These are phyloP conservation scores for Carettochelys insculpta DNA, from an alignment of 2,113 vertebrate genomes.

Conservation along the genomic window DNA sequence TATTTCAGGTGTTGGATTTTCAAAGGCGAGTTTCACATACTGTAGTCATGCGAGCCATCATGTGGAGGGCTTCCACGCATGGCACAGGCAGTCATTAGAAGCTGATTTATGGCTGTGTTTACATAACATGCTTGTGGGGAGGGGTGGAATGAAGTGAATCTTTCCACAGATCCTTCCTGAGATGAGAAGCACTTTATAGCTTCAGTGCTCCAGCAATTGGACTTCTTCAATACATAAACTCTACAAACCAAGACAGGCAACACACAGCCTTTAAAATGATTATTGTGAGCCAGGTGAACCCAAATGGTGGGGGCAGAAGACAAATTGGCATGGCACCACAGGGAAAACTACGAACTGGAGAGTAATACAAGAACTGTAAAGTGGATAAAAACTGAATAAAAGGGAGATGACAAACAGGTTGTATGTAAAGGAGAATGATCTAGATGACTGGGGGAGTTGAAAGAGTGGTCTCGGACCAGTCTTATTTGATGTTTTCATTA, in stretches of 20 bases:
- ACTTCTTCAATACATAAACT: not conserved
- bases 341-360: no score
- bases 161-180: constrained; percentile 43
- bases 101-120: constrained; percentile 11
- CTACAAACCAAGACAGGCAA: not conserved
- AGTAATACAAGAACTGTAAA: not conserved
- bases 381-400: not conserved
- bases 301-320: not conserved
- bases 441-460: not conserved
- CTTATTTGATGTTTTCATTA: not conserved
- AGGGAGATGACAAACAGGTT: not conserved
- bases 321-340: not conserved
- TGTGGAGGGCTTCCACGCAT: not conserved
- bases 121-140: not conserved
- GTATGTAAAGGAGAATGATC: not conserved
- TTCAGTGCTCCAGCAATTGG: constrained; percentile 24
- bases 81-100: not conserved
- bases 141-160: constrained; percentile 25
- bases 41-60: not conserved
- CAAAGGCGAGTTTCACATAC: not conserved
- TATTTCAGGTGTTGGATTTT: constrained; percentile 6
- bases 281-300: constrained; percentile 28
- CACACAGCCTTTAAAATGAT: constrained; percentile 13
- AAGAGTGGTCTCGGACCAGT: not conserved
- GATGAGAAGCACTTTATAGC: constrained; percentile 48